These are phyloP conservation scores for Burhinus oedicnemus DNA, from an alignment of 2,113 vertebrate genomes.

Conservation along the genomic window DNA sequence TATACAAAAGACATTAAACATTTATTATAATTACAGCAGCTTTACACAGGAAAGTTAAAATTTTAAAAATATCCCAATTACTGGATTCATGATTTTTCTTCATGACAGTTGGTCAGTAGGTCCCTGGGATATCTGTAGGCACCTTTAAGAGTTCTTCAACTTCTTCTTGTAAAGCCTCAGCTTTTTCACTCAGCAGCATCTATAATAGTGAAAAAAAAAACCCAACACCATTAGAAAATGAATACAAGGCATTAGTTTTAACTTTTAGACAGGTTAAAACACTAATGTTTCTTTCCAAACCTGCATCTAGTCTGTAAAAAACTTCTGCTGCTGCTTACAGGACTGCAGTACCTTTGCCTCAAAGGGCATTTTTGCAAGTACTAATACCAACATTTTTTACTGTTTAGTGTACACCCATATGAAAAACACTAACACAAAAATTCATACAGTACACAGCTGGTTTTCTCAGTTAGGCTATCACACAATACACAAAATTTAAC, in stretches of 20 bases:
- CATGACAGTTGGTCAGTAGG: neutral
- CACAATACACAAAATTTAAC: neutral
- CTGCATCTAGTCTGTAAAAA: neutral
- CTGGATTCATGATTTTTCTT: neutral
- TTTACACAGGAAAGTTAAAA: constrained; percentile 23
- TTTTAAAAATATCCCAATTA: neutral
- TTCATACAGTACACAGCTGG: neutral
- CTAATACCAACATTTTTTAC: neutral
- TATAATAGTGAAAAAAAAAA: constrained; percentile 40
- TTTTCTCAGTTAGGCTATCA: neutral
- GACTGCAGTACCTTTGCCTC: neutral
- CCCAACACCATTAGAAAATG: neutral
- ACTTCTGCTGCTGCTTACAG: neutral
- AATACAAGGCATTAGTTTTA: neutral
- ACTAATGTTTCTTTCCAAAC: neutral
- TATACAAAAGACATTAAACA: neutral
- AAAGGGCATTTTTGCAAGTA: neutral
- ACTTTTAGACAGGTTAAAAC: neutral
- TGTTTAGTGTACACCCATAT: neutral
- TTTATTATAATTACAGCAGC: constrained; percentile 41
- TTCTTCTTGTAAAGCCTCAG: constrained; percentile 92
- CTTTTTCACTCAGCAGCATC: constrained; percentile 94
- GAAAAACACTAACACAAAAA: neutral
- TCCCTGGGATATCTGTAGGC: constrained; percentile 80
- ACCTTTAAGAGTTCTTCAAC: constrained; percentile 85